phyloP scores from a whole-genome alignment of 2,113 vertebrate genomes.

The Galeopterus variegatus region DNA sequence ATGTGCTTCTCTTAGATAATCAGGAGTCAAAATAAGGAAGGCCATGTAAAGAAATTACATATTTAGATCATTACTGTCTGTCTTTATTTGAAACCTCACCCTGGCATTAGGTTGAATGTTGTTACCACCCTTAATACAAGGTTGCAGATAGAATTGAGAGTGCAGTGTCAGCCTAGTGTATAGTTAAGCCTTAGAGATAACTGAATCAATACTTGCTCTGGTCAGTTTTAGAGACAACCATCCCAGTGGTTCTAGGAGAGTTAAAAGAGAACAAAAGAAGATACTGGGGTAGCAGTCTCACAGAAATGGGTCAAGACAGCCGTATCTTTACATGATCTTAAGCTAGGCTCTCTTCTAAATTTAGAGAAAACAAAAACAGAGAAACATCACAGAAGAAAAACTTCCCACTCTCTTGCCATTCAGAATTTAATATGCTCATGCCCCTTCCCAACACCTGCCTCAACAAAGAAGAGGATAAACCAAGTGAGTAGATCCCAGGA shows the following conservation, averaged over 20 bases:
- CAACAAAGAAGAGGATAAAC: not conserved
- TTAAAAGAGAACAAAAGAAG: not conserved
- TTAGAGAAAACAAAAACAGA: not conserved
- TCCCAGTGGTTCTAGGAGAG: not conserved
- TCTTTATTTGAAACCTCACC: not conserved
- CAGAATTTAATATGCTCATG: not conserved
- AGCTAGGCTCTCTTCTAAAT: not conserved
- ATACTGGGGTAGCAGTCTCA: not conserved
- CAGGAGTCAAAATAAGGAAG: not conserved
- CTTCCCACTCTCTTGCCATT: not conserved
- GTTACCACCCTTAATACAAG: not conserved
- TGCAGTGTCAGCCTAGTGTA: not conserved
- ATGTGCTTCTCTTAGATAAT: not conserved
- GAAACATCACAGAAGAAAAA: not conserved
- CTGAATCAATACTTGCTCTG: not conserved
- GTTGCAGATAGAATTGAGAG: not conserved
- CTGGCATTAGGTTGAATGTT: not conserved
- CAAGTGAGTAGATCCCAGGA: not conserved
- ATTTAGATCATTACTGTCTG: not conserved
- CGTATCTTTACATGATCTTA: not conserved
- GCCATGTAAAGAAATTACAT: not conserved
- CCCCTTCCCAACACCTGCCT: not conserved
- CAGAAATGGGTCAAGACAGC: not conserved
- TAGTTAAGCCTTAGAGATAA: not conserved
- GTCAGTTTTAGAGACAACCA: not conserved